Evolutionary conservation across 2,797 vertebrate genomes (phyloP), one percentile per base, ranked within the genome.

Genomic region (Peromyscus eremicus): DNA sequence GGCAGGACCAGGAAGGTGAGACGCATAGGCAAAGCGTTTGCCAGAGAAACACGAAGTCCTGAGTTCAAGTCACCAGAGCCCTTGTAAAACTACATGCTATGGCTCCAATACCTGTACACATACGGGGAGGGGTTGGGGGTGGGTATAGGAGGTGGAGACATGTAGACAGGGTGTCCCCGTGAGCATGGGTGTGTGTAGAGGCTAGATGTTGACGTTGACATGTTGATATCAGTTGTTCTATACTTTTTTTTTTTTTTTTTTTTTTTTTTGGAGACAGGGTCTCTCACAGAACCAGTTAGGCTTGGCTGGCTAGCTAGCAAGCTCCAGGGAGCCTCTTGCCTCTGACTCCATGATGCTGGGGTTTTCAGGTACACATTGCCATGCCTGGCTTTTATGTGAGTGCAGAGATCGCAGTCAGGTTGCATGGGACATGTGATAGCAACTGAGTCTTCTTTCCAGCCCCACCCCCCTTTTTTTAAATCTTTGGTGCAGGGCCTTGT

Each of bases 21-120:
- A 6, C 1, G 2, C 64, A 52, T n/a, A 21, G 34, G 66, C 37
- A 37, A 87, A 71, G 23, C 27, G 5, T 37, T 23, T 16, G 13
- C 10, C 34, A 40, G 3, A 57, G 34, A 57, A 23, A 49, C 14
- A 12, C 3, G 0, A 40, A 37, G 40, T 27, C 70, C 52, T 7
- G 27, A 29, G 52, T 32, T 40, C 16, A 49, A 55, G 13, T 25
- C n/a, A 17, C 49, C n/a, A 21, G 46, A 55, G 19, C 4, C 49
- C 55, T 9, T 27, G n/a, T 8, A 6, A 73, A 37, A 14, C 25
- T 7, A 5, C 16, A 11, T 34, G 0, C n/a, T 73, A 5, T 2
- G n/a, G 4, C 16, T 21, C 10, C 12, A 16, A 17, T 52, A 37
- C 13, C 46, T 49, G 64, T 13, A 17, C 43, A 49, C 40, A 43